Base-by-base conservation (phyloP, 2,113 vertebrate species). In the Hemiscyllium ocellatum region DNA sequence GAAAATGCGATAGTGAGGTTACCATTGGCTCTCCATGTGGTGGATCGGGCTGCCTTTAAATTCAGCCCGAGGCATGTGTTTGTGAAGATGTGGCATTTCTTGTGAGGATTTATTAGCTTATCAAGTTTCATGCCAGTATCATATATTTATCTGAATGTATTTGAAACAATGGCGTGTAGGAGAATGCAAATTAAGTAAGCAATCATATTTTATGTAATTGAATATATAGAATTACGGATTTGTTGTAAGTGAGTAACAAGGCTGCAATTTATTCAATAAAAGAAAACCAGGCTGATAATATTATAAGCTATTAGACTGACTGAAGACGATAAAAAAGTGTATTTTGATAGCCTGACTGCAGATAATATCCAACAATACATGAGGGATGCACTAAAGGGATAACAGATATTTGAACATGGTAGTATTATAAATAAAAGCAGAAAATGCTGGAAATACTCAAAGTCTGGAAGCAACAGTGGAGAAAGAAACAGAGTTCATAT, bases 241-340 rank as follows among this genome's bases (percentile, higher is more conserved):
- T 47, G 26, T 52, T 72, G 94, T 29, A 72, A 76, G 42, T 72
- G 69, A 72, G 69, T 95, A 95, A 95, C 70, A 95, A 95, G 68
- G 12, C 68, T 52, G 24, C 47, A 95, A 70, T 95, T 95, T 76
- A 95, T 72, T 95, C 68, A 72, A 95, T 95, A 95, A 50, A 72
- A 17, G 69, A 15, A 95, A 72, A 95, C 2, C 68, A 33, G 94
- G 26, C 68, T 19, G 69, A 72, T 95, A 26, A 19, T 50, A 65
- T 76, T 52, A 76, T 76, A 72, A 29, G 24, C 42, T 42, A 76
- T 95, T 72, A 95, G 20, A 29, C 15, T 52, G 69, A 95, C 42
- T 95, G 47, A 76, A 95, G 94, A 72, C 42, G 29, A 33, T 72
- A 95, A 52, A 95, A 50, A 52, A 52, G 68, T 29, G 42, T 70